Percentiles rank a stretch among this genome's conserved stretches.
Evolutionary conservation across 2,888 invertebrate species (phyloP).

Genomic region (Ferrisia virgata): DNA sequence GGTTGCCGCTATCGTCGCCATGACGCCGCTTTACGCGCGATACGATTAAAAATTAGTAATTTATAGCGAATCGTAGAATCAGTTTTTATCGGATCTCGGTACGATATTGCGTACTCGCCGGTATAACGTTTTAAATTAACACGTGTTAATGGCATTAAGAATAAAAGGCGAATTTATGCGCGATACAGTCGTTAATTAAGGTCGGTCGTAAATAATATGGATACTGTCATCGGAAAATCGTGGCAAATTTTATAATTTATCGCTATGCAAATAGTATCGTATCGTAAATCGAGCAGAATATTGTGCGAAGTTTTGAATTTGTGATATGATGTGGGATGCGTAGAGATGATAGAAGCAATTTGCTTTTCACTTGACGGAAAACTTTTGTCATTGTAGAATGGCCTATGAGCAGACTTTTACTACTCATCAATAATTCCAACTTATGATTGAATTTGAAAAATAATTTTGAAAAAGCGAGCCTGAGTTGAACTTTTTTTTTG

Average conservation of each 20-base stretch:
- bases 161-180: slow-evolving; percentile 33
- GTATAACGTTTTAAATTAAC: slow-evolving; percentile 16
- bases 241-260: not conserved
- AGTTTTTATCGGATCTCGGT: not conserved
- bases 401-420: too few species aligned
- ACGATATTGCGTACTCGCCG: not conserved
- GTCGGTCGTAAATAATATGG: slow-evolving; percentile 21
- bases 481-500: too few species aligned
- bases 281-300: too few species aligned
- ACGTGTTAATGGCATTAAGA: slow-evolving; percentile 33
- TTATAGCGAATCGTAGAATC: not conserved
- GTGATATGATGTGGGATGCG: too few species aligned
- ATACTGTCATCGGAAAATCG: slow-evolving; percentile 13
- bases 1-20: not conserved
- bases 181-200: slow-evolving; percentile 22
- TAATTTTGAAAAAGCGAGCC: too few species aligned
- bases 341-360: too few species aligned
- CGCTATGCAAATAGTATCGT: not conserved
- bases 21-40: not conserved
- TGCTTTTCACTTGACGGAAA: too few species aligned
- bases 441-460: too few species aligned
- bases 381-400: too few species aligned
- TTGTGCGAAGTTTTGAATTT: too few species aligned
- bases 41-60: not conserved
- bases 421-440: too few species aligned